Evolutionary conservation across 2,888 invertebrate genomes (phyloP).

Genomic region (Mycalesis mineus): DNA sequence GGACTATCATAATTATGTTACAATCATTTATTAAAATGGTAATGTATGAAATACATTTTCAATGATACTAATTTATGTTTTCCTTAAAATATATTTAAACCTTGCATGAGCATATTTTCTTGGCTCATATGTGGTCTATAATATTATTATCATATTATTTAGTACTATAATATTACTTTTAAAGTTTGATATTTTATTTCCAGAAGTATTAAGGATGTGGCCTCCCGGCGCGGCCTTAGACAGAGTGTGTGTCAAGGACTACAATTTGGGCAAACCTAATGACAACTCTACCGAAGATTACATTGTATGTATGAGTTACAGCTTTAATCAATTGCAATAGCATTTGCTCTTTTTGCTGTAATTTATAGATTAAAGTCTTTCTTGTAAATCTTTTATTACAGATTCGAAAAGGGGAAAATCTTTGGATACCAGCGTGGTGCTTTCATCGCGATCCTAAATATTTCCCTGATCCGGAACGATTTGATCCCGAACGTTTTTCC

Average conservation of each 20-base stretch:
- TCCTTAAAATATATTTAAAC: too few relatives aligned
- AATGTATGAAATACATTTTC: too few relatives aligned
- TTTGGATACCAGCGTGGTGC: constrained; percentile 54
- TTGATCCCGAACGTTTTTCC: constrained; percentile 77
- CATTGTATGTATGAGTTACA: constrained; percentile 42
- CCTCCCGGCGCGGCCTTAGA: constrained; percentile 59
- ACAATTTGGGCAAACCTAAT: constrained; percentile 57
- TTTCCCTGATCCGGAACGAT: constrained; percentile 72
- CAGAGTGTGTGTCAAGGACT: constrained; percentile 70
- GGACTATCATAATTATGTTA: too few relatives aligned
- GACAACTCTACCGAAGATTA: constrained; percentile 42
- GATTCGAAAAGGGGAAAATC: constrained; percentile 41
- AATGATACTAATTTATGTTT: too few relatives aligned
- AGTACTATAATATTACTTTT: too few relatives aligned
- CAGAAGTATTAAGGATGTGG: constrained; percentile 69
- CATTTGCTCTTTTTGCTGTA: too few relatives aligned
- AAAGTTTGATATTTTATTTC: constrained; percentile 2
- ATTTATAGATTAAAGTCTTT: too few relatives aligned
- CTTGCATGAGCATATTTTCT: too few relatives aligned
- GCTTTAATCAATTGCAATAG: too few relatives aligned
- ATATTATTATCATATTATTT: too few relatives aligned
- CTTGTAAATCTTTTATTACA: constrained; percentile 9
- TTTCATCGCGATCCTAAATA: constrained; percentile 69
- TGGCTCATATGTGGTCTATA: too few relatives aligned
- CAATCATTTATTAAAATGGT: too few relatives aligned